Evolutionary conservation across 53 echinoderm and acorn worm species (phyloP).

Genomic region (Echinarachnius parma): DNA sequence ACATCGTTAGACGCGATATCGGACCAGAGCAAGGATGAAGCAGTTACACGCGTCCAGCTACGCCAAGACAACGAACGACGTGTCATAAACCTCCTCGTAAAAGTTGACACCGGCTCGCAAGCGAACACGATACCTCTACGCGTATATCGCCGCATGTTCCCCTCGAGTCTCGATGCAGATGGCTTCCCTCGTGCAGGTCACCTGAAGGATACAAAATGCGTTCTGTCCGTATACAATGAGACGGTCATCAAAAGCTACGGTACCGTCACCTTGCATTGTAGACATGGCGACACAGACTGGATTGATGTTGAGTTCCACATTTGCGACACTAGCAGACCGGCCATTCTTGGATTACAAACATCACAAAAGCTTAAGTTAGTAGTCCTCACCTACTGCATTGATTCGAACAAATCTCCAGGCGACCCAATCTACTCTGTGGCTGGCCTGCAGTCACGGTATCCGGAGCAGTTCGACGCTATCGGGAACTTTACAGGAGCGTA

Average conservation of each 20-base stretch:
- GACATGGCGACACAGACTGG: slow-evolving; percentile 16
- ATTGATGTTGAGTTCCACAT: slow-evolving; percentile 32
- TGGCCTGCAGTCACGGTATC: slow-evolving; percentile 40
- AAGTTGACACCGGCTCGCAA: slow-evolving; percentile 54
- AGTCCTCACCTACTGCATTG: slow-evolving; percentile 20
- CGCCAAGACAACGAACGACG: slow-evolving; percentile 15
- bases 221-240: slow-evolving; percentile 51
- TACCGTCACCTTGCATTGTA: too few species aligned
- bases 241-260: slow-evolving; percentile 40
- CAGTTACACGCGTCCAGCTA: slow-evolving; percentile 26
- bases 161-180: slow-evolving; percentile 16
- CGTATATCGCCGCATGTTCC: slow-evolving; percentile 50
- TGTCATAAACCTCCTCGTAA: slow-evolving; percentile 29
- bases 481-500: slow-evolving; percentile 44
- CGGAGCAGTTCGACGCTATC: slow-evolving; percentile 55
- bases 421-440: slow-evolving; percentile 1
- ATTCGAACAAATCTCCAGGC: not conserved
- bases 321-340: slow-evolving; percentile 41
- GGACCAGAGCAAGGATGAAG: slow-evolving; percentile 29
- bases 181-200: slow-evolving; percentile 18
- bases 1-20: slow-evolving; percentile 20
- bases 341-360: slow-evolving; percentile 44
- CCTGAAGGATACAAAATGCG: slow-evolving; percentile 5
- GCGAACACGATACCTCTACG: slow-evolving; percentile 55
- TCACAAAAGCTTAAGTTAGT: slow-evolving; percentile 22